Evolutionary conservation across 2,113 vertebrate genomes (phyloP).

Genomic region (Xenopus borealis): DNA sequence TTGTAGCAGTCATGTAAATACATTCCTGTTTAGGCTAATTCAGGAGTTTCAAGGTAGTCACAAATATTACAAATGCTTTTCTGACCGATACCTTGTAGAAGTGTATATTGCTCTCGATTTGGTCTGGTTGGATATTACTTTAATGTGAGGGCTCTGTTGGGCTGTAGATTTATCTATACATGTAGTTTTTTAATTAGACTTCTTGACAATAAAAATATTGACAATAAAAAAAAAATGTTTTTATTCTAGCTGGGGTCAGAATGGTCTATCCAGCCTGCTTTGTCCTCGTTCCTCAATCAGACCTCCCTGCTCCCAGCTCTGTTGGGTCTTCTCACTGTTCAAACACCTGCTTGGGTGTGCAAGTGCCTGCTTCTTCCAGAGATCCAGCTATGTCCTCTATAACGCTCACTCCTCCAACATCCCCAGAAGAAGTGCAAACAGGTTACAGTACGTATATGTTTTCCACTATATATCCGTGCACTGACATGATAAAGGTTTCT

Average conservation of each 20-base stretch:
- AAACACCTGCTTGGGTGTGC: slow-evolving; percentile 81
- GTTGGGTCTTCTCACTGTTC: slow-evolving; percentile 86
- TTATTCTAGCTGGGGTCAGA: slow-evolving; percentile 83
- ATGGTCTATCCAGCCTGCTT: slow-evolving; percentile 97
- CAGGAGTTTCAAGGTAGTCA: no score
- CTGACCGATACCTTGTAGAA: no score
- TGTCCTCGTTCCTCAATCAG: slow-evolving; percentile 93
- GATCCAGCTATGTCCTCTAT: slow-evolving; percentile 96
- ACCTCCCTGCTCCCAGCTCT: slow-evolving; percentile 82
- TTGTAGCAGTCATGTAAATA: no score
- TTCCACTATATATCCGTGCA: neutral
- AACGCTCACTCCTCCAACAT: slow-evolving; percentile 94
- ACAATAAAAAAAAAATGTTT: no score
- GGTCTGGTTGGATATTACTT: no score
- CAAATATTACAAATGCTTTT: no score
- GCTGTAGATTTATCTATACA: no score
- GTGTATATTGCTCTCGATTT: no score
- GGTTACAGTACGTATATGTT: slow-evolving; percentile 60
- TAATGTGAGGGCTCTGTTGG: no score
- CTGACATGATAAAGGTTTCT: neutral
- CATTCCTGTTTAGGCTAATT: no score
- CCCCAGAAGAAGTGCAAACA: slow-evolving; percentile 93
- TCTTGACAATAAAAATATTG: no score
- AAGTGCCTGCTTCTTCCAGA: slow-evolving; percentile 93
- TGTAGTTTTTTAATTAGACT: no score